Base-by-base conservation (phyloP, 2,797 vertebrate species). In the Cebuella pygmaea region DNA sequence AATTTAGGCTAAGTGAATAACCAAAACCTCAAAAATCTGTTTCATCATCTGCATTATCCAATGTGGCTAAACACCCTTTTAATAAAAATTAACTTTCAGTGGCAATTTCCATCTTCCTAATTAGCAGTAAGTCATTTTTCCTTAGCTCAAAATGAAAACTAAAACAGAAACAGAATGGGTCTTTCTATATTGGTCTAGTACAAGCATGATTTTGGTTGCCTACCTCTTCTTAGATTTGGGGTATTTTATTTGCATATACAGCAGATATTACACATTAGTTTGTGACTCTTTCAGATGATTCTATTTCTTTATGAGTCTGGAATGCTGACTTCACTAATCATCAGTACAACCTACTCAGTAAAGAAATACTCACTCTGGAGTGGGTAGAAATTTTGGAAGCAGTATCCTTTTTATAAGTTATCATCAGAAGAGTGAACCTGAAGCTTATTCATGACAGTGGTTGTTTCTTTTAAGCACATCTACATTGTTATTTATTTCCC, bases 1-100 rank as follows among this genome's bases (percentile, higher is more conserved):
- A 93, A 88, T 67, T 94, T 74, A 82, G 52, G 9, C 50, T 86
- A 94, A 91, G 13, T 14, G 91, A 95, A 64, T 50, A 86, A 79
- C 46, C 30, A 36, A 91, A 85, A 88, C 7, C 26, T 90, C 57
- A 46, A 85, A 90, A 93, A 91, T 79, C 50, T 89, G 50, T 78
- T 92, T 82, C 13, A 82, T 78, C 46, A 57, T 64, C 33, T 30
- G 2, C 39, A 50, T 92, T 46, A 46, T 27, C 26, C 17, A 61
- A 52, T 44, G 88, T 93, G 57, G 36, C 30, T 74, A 91, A 91
- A 85, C 5, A 90, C 1, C 46, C 2, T 78, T 96, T 70, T 30
- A 79, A 50, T 52, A 46, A 46, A 75, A 95, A 89, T 44, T 9
- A 12, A 61, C 36, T 89, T 74, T 72, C n/a, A 46, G 11, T 87